Evolutionary conservation across 2,113 vertebrate species (phyloP), one percentile per base, ranked within the genome.

Genomic region (Geococcyx californianus): DNA sequence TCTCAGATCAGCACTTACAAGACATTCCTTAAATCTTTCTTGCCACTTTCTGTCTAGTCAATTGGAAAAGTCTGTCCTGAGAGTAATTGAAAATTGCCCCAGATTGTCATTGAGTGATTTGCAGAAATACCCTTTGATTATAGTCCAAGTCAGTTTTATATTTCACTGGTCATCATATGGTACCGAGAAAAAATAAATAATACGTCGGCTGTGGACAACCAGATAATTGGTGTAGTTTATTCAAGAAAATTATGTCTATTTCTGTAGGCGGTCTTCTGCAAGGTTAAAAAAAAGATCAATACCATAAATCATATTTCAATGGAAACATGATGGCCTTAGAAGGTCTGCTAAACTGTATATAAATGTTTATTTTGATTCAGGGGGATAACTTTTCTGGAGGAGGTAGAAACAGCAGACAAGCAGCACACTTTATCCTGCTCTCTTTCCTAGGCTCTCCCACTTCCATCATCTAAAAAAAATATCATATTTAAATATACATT

Each of bases 101-200:
- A 91, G 52, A 96, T 94, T 97, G 91, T 95, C 97, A 96, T 10
- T 96, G 96, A 97, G 58, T 94, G 93, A 95, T 96, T 92, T 94
- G 89, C 76, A 97, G 93, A 84, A 97, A 95, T 92, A 91, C 28
- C n/a, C 73, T 92, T 95, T 95, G 85, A 97, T 98, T 96, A 92
- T 40, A 85, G 58, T 75, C 90, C 31, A 59, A 96, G 88, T 70
- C 60, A 93, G 74, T 96, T 96, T 95, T 89, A 78, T 94, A 81
- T 93, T 96, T 94, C 95, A 83, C 54, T 74, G 90, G 74, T 40
- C 54, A 63, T 96, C 85, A 85, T 70, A 54, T 11, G 77, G 83
- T 40, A 69, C 68, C 26, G 86, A 75, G 82, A 42, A 91, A 86
- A 86, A 96, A 94, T 84, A 96, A 97, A 95, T 87, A 95, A 96